Percentiles rank a stretch among this genome's conserved stretches.
phyloP scores from a whole-genome alignment of 2,888 invertebrate genomes.

The Gonocerus acuteangulatus region DNA sequence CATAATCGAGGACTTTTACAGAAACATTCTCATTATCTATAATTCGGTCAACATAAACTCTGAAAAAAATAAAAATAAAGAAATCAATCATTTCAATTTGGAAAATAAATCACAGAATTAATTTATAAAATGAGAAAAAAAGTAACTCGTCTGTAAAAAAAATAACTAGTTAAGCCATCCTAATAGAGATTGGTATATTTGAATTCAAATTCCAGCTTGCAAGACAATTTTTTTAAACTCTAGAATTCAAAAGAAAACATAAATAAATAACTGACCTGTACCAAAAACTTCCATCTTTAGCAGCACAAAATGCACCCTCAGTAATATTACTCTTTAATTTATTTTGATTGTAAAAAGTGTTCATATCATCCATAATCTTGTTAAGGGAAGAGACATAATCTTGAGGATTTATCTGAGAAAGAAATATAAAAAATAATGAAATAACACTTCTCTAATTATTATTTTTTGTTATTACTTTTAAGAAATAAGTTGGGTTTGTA shows the following conservation, averaged over 20 bases:
- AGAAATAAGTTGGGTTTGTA: too few species aligned
- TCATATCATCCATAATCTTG: neutral
- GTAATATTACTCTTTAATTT: neutral
- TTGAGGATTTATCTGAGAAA: neutral
- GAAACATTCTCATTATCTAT: slow-evolving; percentile 7
- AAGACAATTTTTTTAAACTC: too few species aligned
- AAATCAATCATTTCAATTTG: too few species aligned
- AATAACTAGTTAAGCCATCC: too few species aligned
- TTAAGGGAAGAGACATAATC: neutral
- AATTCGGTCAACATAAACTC: slow-evolving; percentile 7
- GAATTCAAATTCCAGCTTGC: too few species aligned
- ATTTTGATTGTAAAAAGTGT: neutral
- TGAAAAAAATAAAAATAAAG: neutral
- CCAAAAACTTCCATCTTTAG: slow-evolving; percentile 6
- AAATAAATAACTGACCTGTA: slow-evolving; percentile 1
- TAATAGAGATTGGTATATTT: too few species aligned
- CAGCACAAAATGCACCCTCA: slow-evolving; percentile 4
- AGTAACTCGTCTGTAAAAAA: too few species aligned
- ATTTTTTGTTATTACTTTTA: too few species aligned
- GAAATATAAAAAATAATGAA: too few species aligned
- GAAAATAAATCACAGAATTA: neutral
- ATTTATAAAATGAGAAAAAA: neutral
- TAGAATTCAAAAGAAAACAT: neutral
- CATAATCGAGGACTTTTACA: slow-evolving; percentile 9
- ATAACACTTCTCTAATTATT: too few species aligned